These are phyloP conservation scores for Beris chalybata DNA, from an alignment of 2,888 invertebrate species.

Conservation along the genomic window DNA sequence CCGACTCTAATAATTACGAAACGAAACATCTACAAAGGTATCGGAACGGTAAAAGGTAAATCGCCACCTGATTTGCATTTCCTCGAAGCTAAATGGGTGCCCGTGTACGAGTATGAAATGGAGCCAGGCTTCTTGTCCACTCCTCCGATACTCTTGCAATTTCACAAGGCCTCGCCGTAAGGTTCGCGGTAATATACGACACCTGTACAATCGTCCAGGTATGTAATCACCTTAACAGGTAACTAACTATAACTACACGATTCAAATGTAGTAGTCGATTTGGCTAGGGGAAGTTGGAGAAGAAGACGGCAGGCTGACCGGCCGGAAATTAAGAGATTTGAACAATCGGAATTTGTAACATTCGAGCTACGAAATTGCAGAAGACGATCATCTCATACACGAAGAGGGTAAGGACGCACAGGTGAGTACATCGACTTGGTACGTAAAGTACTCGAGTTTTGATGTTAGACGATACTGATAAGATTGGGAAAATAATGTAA, in stretches of 20 bases:
- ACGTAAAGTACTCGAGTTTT: constrained; percentile 11
- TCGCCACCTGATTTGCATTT: constrained; percentile 22
- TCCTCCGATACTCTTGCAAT: constrained; percentile 4
- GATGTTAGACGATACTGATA: constrained; percentile 13
- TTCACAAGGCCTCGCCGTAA: too few relatives aligned
- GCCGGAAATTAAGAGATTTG: constrained; percentile 12
- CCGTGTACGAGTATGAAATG: constrained; percentile 2
- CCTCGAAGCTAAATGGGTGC: constrained; percentile 21
- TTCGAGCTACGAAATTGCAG: constrained; percentile 30
- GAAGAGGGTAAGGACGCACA: neutral
- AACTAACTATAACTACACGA: too few relatives aligned
- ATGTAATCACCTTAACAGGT: constrained; percentile 1
- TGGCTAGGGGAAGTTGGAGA: neutral
- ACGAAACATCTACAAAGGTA: neutral
- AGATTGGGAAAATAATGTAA: neutral
- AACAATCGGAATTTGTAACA: constrained; percentile 33
- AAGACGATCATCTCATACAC: neutral
- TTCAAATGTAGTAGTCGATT: too few relatives aligned
- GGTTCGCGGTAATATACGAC: neutral
- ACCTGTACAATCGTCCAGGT: constrained; percentile 5
- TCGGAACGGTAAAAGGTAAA: neutral
- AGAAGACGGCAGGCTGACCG: neutral
- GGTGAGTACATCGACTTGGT: neutral
- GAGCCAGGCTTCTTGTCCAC: neutral
- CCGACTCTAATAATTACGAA: constrained; percentile 11